A percentile compares a stretch with the other conserved stretches of the same genome.
Conservation (phyloP, 2,888 invertebrate species). For the Agonopterix arenella region DNA sequence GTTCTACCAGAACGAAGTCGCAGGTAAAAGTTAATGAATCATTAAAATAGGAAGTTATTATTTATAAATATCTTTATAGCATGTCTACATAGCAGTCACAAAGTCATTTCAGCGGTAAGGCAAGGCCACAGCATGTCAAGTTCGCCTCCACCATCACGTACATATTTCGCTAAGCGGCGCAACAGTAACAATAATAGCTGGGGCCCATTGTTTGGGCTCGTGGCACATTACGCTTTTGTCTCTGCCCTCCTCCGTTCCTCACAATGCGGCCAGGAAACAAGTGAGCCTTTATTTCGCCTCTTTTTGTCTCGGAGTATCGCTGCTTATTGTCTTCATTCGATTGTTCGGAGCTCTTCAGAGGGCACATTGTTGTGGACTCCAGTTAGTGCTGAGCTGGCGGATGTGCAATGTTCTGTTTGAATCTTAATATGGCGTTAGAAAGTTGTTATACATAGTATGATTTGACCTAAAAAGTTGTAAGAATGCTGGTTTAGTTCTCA, state of each 20-base stretch:
- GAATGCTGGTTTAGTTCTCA: too few relatives aligned
- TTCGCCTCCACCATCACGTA: conserved; percentile 55
- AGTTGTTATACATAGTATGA: conserved; percentile 5
- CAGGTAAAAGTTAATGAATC: too few relatives aligned
- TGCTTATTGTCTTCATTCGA: conserved; percentile 79
- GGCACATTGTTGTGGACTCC: conserved; percentile 75
- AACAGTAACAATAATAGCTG: conserved; percentile 76
- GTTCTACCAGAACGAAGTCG: too few relatives aligned
- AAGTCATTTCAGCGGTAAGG: neutral
- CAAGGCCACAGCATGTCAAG: conserved; percentile 67
- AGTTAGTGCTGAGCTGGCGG: conserved; percentile 73
- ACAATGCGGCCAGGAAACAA: conserved; percentile 78
- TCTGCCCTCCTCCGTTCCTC: conserved; percentile 76
- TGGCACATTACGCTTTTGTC: conserved; percentile 77
- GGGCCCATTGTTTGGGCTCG: conserved; percentile 75
- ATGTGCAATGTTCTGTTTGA: conserved; percentile 69
- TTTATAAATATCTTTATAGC: too few relatives aligned
- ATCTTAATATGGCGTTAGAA: conserved; percentile 59
- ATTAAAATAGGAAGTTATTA: too few relatives aligned
- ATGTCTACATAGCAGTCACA: neutral
- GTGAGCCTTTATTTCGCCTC: conserved; percentile 78
- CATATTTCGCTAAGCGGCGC: conserved; percentile 68
- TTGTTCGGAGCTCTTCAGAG: conserved; percentile 77
- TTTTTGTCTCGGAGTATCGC: conserved; percentile 79
- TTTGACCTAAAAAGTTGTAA: too few relatives aligned